Conservation (phyloP, 2,888 invertebrate species). For the Helicoverpa assulta region DNA sequence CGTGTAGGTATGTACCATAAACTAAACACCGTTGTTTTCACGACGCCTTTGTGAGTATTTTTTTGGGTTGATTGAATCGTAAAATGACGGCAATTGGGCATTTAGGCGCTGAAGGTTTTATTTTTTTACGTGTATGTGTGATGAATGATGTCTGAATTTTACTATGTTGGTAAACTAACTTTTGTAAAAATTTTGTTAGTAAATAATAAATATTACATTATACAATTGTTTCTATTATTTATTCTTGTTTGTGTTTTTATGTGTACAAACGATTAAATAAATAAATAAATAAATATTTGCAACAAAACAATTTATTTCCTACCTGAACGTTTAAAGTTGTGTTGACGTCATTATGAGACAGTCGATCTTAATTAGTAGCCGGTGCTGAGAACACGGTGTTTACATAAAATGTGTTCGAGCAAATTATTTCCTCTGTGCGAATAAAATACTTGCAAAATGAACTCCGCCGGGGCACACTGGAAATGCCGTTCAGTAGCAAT, state of each 20-base stretch:
- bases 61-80: slow-evolving; percentile 28
- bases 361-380: slow-evolving; percentile 32
- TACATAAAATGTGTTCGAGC: slow-evolving; percentile 60
- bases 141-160: too few relatives aligned
- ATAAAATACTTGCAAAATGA: slow-evolving; percentile 78
- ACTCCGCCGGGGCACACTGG: slow-evolving; percentile 71
- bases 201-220: background rate
- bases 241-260: too few relatives aligned
- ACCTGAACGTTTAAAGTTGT: background rate
- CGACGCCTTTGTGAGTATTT: slow-evolving; percentile 34
- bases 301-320: background rate
- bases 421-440: slow-evolving; percentile 72
- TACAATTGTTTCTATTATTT: too few relatives aligned
- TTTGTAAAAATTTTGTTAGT: too few relatives aligned
- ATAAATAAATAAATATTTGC: background rate
- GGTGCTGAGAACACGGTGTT: slow-evolving; percentile 32
- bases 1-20: background rate
- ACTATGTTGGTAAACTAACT: too few relatives aligned
- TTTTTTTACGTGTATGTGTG: too few relatives aligned
- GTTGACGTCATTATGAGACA: slow-evolving; percentile 14
- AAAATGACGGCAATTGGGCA: slow-evolving; percentile 33
- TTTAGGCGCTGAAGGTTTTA: slow-evolving; percentile 14
- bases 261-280: too few relatives aligned
- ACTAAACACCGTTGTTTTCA: slow-evolving; percentile 40
- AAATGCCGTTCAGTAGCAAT: slow-evolving; percentile 86